These are phyloP conservation scores for Drosophila sucinea DNA, from an alignment of 1,140 invertebrate species.

Conservation along the genomic window DNA sequence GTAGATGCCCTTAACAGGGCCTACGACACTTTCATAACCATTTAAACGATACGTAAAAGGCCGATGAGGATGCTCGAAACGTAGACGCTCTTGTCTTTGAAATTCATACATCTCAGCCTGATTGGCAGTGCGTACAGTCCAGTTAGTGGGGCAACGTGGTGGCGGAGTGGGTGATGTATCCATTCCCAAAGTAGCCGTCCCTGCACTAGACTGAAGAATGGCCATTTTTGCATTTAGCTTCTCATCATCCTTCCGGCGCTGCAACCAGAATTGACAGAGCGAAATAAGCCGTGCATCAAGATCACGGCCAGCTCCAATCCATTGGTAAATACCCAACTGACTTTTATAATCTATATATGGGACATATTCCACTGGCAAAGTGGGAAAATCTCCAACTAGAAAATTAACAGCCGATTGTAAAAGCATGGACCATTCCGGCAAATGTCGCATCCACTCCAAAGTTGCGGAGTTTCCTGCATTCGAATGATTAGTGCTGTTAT, in stretches of 20 bases:
- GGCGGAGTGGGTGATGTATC: constrained; percentile 84
- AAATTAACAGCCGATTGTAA: constrained; percentile 93
- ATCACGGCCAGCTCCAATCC: constrained; percentile 97
- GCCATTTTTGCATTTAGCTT: not conserved
- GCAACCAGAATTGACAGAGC: constrained; percentile 91
- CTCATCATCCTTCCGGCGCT: constrained; percentile 84
- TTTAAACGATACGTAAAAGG: constrained; percentile 94
- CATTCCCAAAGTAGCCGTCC: not conserved
- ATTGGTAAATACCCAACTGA: constrained; percentile 90
- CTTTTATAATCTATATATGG: constrained; percentile 96
- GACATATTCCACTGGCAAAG: constrained; percentile 94
- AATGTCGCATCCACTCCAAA: constrained; percentile 89
- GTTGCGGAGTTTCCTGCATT: constrained; percentile 84
- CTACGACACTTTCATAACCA: constrained; percentile 94
- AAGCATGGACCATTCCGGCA: constrained; percentile 89
- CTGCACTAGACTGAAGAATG: not conserved
- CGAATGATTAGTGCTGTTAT: constrained; percentile 84
- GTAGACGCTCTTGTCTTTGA: constrained; percentile 87
- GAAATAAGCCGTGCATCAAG: constrained; percentile 90
- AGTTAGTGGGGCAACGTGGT: constrained; percentile 88
- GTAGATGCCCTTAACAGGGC: constrained; percentile 94
- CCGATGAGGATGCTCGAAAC: constrained; percentile 93
- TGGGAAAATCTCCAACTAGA: constrained; percentile 92
- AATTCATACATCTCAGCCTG: constrained; percentile 91
- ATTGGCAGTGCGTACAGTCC: constrained; percentile 91